phyloP scores from a whole-genome alignment of 2,797 vertebrate species.

The Lagodon rhomboides region DNA sequence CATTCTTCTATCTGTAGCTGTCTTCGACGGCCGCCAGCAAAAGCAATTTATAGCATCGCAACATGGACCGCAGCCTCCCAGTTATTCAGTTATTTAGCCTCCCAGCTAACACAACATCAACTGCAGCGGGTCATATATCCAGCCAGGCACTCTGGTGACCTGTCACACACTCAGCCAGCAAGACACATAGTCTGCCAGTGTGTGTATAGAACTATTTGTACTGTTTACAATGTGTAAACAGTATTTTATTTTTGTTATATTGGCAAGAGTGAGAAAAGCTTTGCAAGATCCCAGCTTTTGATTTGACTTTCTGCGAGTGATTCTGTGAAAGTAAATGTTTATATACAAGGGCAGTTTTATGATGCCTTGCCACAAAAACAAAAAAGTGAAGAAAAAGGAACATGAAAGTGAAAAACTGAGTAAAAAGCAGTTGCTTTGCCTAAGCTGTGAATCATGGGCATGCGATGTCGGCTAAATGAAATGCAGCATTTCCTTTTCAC shows the following conservation, averaged over 20 bases:
- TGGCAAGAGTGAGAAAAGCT: not conserved
- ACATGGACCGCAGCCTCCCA: slow-evolving; percentile 41
- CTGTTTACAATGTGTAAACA: too few species aligned
- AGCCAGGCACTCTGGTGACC: slow-evolving; percentile 44
- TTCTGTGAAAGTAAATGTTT: not conserved
- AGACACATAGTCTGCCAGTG: not conserved
- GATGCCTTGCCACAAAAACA: not conserved
- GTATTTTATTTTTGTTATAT: not conserved
- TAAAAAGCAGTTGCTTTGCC: not conserved
- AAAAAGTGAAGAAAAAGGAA: too few species aligned
- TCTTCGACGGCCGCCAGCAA: slow-evolving; percentile 48
- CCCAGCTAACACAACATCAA: slow-evolving; percentile 49
- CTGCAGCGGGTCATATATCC: slow-evolving; percentile 52
- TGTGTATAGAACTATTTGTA: not conserved
- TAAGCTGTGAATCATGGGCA: not conserved
- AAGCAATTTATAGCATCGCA: slow-evolving; percentile 65
- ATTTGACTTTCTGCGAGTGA: not conserved
- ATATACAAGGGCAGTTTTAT: not conserved
- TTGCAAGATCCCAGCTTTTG: not conserved
- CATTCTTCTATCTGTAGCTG: slow-evolving; percentile 53
- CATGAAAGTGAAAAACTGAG: not conserved
- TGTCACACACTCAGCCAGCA: slow-evolving; percentile 31
- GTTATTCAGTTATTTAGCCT: slow-evolving; percentile 46
- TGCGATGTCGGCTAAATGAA: not conserved
- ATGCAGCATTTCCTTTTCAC: not conserved